Conservation (phyloP, 2,113 vertebrate genomes). For the Poeciliopsis retropinna region DNA sequence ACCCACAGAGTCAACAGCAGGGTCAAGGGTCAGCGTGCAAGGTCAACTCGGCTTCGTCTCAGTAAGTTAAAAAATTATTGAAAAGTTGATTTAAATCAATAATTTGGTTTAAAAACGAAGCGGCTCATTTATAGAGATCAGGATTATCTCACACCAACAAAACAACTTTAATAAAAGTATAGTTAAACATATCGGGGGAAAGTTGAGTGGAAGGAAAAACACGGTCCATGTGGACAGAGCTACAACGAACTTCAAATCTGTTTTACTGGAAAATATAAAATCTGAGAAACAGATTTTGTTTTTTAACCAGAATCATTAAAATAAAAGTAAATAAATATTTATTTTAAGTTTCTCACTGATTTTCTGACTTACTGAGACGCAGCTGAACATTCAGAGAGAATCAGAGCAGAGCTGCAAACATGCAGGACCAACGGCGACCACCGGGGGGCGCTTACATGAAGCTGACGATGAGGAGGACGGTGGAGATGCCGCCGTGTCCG, state of each 20-base stretch:
- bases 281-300: background rate
- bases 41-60: no score
- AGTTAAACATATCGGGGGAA: background rate
- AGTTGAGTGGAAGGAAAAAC: background rate
- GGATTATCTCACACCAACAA: no score
- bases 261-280: background rate
- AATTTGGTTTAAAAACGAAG: no score
- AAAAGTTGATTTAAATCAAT: background rate
- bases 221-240: no score
- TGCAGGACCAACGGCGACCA: background rate
- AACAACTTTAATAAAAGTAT: no score
- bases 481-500: conserved; percentile 78
- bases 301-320: no score
- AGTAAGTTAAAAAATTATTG: background rate
- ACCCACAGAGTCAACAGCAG: conserved; percentile 1
- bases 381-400: background rate
- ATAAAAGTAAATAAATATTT: no score
- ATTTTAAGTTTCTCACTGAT: background rate
- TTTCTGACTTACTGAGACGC: background rate
- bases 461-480: conserved; percentile 88
- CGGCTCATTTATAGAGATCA: background rate
- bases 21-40: background rate
- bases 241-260: no score
- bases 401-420: background rate
- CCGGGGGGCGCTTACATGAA: conserved; percentile 80